Base-by-base conservation (phyloP, 2,113 vertebrate species). In the Psophia crepitans region DNA sequence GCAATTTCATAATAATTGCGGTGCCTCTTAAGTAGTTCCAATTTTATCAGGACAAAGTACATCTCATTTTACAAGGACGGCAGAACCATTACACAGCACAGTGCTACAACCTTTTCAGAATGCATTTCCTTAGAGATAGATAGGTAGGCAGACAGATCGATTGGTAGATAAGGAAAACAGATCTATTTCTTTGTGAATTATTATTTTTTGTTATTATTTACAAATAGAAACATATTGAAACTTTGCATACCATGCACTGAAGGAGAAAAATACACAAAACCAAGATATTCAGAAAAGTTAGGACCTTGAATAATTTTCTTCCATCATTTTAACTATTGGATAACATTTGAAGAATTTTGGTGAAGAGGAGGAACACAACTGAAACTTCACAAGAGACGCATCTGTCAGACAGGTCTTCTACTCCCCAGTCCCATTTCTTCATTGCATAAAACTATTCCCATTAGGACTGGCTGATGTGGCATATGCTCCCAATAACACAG, bases 31-130 rank as follows among this genome's bases (percentile, higher is more conserved):
- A 89, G 80, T 48, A 89, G 64, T 78, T 96, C 88, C 91, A 87
- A 93, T 96, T 97, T 96, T 94, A 94, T 87, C 58, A 79, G 86
- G 77, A 64, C 33, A 27, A 91, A 91, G 81, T 48, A 95, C 81
- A 64, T 70, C 85, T 85, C 15, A 8, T 94, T 92, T 92, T 63
- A 89, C 69, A 91, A 84, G 77, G 73, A 78, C 0, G 0, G 28
- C 57, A 79, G 56, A 93, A 90, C n/a, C 53, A 65, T 81, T 61
- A 78, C 30, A 76, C 22, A 86, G 88, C 33, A 66, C 18, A 41
- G 22, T 22, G 20, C 33, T 64, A 46, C 16, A 80, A 44, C 10
- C 43, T 84, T 66, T 84, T 68, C 83, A 64, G 56, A 90, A 89
- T 41, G 41, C 28, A 18, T 44, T 70, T 91, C 27, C 57, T 58